A percentile compares a stretch with the other conserved stretches of the same genome.
phyloP scores from a whole-genome alignment of 2,113 vertebrate species.

The Ammospiza nelsoni region DNA sequence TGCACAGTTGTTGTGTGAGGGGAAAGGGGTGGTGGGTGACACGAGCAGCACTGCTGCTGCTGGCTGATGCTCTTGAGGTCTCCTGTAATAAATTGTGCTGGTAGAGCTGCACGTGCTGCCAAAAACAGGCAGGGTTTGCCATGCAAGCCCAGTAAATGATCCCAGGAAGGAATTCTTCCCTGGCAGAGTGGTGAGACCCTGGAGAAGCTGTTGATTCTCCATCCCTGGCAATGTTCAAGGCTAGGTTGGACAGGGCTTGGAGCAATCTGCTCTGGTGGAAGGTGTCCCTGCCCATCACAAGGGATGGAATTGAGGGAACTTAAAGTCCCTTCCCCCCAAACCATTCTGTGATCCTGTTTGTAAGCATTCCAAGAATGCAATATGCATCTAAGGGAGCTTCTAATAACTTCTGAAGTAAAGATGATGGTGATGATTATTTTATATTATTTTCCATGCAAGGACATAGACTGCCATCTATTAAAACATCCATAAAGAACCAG shows the following conservation, averaged over 20 bases:
- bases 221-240: neutral
- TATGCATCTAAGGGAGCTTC: neutral
- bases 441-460: neutral
- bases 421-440: neutral
- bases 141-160: accelerated
- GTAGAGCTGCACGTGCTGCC: neutral
- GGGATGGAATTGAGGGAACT: accelerated
- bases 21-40: neutral
- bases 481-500: neutral
- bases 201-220: neutral
- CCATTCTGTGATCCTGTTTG: neutral
- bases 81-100: neutral
- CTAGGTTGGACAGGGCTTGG: neutral
- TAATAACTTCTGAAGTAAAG: neutral
- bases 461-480: neutral
- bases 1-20: neutral
- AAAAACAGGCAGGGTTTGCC: no score
- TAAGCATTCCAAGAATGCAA: accelerated
- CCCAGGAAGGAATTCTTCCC: neutral
- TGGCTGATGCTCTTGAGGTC: neutral
- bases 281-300: neutral
- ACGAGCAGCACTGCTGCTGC: neutral
- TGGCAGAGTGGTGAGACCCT: neutral
- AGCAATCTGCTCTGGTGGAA: neutral
- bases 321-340: neutral